phyloP scores from a whole-genome alignment of 2,797 vertebrate species.

The Dryobates pubescens region DNA sequence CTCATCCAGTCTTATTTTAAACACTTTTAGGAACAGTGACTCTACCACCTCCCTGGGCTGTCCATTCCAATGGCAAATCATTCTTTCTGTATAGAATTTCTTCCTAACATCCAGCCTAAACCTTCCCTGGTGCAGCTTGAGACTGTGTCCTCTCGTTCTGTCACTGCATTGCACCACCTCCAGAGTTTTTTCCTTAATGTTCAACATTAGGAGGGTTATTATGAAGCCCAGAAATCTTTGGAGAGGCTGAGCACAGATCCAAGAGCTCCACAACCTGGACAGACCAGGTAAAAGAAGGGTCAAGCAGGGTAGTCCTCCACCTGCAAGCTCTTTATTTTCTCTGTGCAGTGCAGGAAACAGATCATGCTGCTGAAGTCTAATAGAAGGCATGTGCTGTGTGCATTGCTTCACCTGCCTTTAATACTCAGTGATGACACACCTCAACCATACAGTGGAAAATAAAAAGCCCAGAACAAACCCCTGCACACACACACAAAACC shows the following conservation, averaged over 20 bases:
- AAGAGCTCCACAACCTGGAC: neutral
- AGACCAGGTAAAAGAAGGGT: neutral
- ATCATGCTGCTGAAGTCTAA: neutral
- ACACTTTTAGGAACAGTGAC: too few species aligned
- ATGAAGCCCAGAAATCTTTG: neutral
- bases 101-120: too few species aligned
- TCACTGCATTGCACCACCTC: neutral
- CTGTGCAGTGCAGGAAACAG: neutral
- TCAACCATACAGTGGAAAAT: neutral
- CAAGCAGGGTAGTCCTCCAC: neutral
- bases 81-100: too few species aligned
- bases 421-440: neutral
- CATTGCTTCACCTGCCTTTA: neutral
- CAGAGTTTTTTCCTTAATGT: neutral
- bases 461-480: neutral
- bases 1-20: too few species aligned
- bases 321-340: neutral
- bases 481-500: too few species aligned
- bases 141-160: too few species aligned
- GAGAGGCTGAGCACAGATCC: neutral
- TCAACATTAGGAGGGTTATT: neutral
- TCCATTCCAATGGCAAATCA: too few species aligned
- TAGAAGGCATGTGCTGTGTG: neutral
- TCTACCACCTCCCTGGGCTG: too few species aligned
- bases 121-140: too few species aligned